Conservation (phyloP, 2,888 invertebrate genomes). For the Pollenia griseotomentosa region DNA sequence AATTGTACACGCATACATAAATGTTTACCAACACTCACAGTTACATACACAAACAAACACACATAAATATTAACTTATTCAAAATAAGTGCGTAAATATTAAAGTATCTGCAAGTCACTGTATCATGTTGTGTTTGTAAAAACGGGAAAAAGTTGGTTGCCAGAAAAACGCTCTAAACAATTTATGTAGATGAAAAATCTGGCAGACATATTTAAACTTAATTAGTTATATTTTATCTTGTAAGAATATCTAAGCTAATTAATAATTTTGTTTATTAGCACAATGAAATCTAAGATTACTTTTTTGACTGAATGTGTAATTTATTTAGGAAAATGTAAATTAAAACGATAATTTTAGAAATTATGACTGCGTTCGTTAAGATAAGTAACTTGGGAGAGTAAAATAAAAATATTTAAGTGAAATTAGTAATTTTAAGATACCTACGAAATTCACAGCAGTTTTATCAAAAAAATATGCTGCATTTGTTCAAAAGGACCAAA, state of each 20-base stretch:
- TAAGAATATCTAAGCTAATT: constrained; percentile 1
- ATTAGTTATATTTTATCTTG: constrained; percentile 6
- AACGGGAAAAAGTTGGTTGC: constrained; percentile 12
- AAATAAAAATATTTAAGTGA: too few species aligned
- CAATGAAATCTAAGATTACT: constrained; percentile 9
- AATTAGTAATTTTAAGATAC: too few species aligned
- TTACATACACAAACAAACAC: neutral
- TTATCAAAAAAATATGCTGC: too few species aligned
- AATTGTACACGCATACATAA: constrained; percentile 11
- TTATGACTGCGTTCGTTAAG: too few species aligned
- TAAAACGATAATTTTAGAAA: constrained; percentile 9
- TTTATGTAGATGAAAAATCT: constrained; percentile 17
- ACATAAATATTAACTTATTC: neutral
- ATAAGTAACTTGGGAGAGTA: too few species aligned
- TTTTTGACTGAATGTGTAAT: neutral
- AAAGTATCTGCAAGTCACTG: constrained; percentile 3
- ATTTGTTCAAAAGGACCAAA: too few species aligned
- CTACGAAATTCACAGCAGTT: neutral
- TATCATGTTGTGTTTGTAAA: constrained; percentile 18
- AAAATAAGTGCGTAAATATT: constrained; percentile 22
- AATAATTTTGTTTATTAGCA: constrained; percentile 7
- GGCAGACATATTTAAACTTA: constrained; percentile 34
- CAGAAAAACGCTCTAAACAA: neutral
- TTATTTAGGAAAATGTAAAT: constrained; percentile 11
- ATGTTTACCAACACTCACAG: neutral